Percentiles rank a stretch among this genome's conserved stretches.
phyloP scores from a whole-genome alignment of 2,888 invertebrate genomes.

The Rhopalosiphum nymphaeae region DNA sequence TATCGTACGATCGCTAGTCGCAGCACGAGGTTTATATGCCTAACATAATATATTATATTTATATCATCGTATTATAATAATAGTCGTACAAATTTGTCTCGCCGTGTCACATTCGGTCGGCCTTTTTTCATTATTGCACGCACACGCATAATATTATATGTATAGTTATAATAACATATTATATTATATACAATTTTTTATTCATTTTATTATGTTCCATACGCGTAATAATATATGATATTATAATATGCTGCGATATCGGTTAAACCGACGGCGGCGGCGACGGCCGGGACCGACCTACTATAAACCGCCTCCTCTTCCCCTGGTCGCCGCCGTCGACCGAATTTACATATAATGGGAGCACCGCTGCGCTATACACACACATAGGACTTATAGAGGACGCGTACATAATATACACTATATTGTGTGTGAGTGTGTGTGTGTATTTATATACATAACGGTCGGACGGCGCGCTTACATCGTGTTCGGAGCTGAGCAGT shows the following conservation, averaged over 20 bases:
- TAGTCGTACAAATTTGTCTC: conserved; percentile 31
- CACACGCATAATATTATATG: neutral
- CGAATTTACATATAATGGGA: conserved; percentile 62
- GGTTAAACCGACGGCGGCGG: conserved; percentile 33
- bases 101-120: conserved; percentile 31
- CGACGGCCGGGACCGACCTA: neutral
- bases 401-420: neutral
- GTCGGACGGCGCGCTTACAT: neutral
- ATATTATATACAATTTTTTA: conserved; percentile 18
- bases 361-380: conserved; percentile 25
- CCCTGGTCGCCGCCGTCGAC: conserved; percentile 15
- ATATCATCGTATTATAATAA: neutral
- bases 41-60: conserved; percentile 3
- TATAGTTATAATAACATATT: neutral
- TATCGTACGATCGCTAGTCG: neutral
- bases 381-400: conserved; percentile 5
- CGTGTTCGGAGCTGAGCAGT: neutral
- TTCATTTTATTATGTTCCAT: neutral
- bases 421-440: neutral
- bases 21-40: neutral
- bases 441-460: neutral
- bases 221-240: conserved; percentile 8
- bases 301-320: neutral
- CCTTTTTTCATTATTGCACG: neutral
- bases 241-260: neutral